These are phyloP conservation scores for Torymus aiolomorphi DNA, from an alignment of 2,888 invertebrate genomes.

Conservation along the genomic window DNA sequence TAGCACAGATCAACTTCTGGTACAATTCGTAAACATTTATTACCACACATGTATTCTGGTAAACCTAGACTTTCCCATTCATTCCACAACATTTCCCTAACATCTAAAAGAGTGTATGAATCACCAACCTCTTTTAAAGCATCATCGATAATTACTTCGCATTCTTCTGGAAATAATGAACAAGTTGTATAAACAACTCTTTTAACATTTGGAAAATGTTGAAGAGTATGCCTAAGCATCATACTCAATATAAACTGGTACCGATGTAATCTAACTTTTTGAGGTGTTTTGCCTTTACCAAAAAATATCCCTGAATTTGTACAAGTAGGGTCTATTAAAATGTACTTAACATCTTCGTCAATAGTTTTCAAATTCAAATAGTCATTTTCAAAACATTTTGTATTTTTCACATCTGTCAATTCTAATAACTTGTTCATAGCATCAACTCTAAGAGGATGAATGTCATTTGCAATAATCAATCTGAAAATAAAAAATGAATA, in stretches of 20 bases:
- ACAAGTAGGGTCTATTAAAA: conserved; percentile 96
- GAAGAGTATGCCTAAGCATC: conserved; percentile 90
- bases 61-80: conserved; percentile 85
- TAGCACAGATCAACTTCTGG: conserved; percentile 88
- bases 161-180: conserved; percentile 92
- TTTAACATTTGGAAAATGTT: conserved; percentile 87
- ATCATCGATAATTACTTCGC: conserved; percentile 91
- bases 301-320: conserved; percentile 83
- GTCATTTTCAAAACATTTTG: conserved; percentile 83
- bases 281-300: neutral
- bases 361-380: conserved; percentile 81
- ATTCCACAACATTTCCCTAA: conserved; percentile 79
- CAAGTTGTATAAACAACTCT: conserved; percentile 97
- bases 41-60: conserved; percentile 80
- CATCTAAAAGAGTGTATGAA: conserved; percentile 80
- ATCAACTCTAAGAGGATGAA: conserved; percentile 81
- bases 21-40: conserved; percentile 86
- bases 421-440: conserved; percentile 82
- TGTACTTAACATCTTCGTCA: conserved; percentile 86
- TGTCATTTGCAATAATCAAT: conserved; percentile 89
- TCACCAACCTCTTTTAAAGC: conserved; percentile 75
- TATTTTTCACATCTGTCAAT: conserved; percentile 82
- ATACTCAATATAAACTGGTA: conserved; percentile 69
- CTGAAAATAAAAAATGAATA: conserved; percentile 75
- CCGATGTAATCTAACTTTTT: neutral